Evolutionary conservation across 2,797 vertebrate genomes (phyloP), one percentile per base, ranked within the genome.

Genomic region (Holocentrus rufus): DNA sequence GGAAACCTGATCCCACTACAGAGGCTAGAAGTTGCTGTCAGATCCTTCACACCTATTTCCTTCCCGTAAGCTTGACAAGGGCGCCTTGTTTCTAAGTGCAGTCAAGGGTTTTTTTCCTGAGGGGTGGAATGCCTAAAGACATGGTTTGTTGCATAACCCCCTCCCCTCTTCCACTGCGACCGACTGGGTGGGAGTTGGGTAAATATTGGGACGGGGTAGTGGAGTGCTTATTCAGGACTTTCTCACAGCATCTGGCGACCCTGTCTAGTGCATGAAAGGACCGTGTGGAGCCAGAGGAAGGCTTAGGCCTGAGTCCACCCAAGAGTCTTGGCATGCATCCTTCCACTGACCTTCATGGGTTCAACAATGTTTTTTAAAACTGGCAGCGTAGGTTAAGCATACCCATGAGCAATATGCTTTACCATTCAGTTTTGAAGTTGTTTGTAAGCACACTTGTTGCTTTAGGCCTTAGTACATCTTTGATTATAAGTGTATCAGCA

Each of bases 131-230:
- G 85, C 77, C 74, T 76, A 79, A 80, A 74, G 84, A 85, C 82
- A 82, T 84, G 78, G 79, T 72, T 69, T 80, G 84, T 93, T 91
- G 76, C 73, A 55, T 86, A 91, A 92, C 75, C 57, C 80, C 73
- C 73, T 62, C 25, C 25, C 25, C 27, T 17, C 61, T 77, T 79
- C 77, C 61, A 58, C 69, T 72, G 54, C 57, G 69, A 66, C 52
- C 55, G 61, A 80, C 58, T 65, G 54, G 55, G 72, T 71, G 54
- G 78, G 73, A 85, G 81, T 77, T 76, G 87, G 77, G 88, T 90
- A 85, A 88, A 88, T 81, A 83, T 53, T 78, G 69, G 67, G 76
- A 64, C 56, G 36, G 53, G 31, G 72, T 65, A 65, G 69, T 25
- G 25, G 73, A 77, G 73, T 69, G 47, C 8, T n/a, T 64, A 79